These are phyloP conservation scores for Cichlasoma orientale DNA, from an alignment of 2,797 vertebrate species.

Conservation along the genomic window DNA sequence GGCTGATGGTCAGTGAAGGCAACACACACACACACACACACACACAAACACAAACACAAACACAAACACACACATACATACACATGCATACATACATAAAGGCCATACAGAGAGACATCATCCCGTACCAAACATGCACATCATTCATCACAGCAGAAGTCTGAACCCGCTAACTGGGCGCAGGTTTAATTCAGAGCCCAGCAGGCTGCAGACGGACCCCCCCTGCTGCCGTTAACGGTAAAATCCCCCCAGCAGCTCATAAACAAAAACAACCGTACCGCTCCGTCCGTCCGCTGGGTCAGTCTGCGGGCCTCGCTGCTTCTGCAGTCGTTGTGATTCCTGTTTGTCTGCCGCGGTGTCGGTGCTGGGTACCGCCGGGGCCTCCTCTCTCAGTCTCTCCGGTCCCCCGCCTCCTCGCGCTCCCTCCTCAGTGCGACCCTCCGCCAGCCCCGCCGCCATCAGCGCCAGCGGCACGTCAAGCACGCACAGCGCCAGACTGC, in stretches of 20 bases:
- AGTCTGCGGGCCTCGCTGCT: slow-evolving; percentile 3
- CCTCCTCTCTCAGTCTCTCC: slow-evolving; percentile 43
- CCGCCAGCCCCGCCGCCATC: slow-evolving; percentile 71
- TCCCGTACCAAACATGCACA: not conserved
- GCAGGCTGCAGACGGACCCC: not conserved
- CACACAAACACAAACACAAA: not conserved
- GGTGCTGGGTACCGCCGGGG: slow-evolving; percentile 39
- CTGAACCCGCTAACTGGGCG: not conserved
- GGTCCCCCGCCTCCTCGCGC: slow-evolving; percentile 60
- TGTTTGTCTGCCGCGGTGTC: slow-evolving; percentile 8
- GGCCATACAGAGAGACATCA: not conserved
- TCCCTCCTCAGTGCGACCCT: slow-evolving; percentile 65
- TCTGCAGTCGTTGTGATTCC: not conserved
- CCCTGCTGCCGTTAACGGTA: slow-evolving; percentile 10
- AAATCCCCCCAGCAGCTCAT: not conserved
- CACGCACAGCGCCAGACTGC: not conserved
- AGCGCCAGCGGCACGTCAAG: slow-evolving; percentile 64
- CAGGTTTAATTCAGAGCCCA: not conserved
- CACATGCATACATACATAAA: not conserved
- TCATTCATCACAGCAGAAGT: not conserved
- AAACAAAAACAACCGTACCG: slow-evolving; percentile 39
- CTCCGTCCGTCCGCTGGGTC: not conserved
- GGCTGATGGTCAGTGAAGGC: slow-evolving; percentile 12
- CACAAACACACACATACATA: not conserved
- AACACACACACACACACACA: not conserved